Evolutionary conservation across 2,888 invertebrate species (phyloP), one percentile per base, ranked within the genome.

Genomic region (Drosophila trichaetosa): DNA sequence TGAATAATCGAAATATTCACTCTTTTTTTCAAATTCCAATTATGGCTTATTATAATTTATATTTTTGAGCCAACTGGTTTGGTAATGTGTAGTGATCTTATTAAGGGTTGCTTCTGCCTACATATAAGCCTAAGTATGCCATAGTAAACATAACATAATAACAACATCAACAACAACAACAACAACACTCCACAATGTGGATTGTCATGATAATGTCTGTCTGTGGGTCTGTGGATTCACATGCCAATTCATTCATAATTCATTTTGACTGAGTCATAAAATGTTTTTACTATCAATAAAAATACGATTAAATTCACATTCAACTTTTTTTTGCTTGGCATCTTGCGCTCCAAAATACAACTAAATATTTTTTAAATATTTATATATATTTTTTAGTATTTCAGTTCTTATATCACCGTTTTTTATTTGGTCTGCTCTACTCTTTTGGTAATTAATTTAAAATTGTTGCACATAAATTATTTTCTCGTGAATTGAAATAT

Each of bases 201-300:
- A 46, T 46, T 46, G 24, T 24, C 24, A 16, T 40, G 53, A 40
- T 63, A 61, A 66, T 67, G 65, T 56, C 56, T 31, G 31, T 31
- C 8, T 52, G n/a, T 51, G 65, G 61, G 51, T 36, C 46, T 24
- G 54, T 18, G 46, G n/a, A 56, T 54, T 53, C 65, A 42, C 60
- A 67, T 65, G 69, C 71, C 67, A 75, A 86, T 80, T 78, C 74
- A 76, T 75, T 73, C 76, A 80, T 87, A 87, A 89, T 89, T 87
- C 82, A 82, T 74, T 87, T 77, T 76, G 80, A 85, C 85, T 79
- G 79, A 64, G 53, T 77, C 88, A 85, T 87, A 74, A 90, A 83
- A 83, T 79, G 73, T 79, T 87, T 91, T 92, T 91, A 91, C 89
- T 92, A 89, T 87, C 90, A 90, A 92, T 92, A 92, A 92, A 92